Evolutionary conservation across 1,140 invertebrate genomes (phyloP), one percentile per base, ranked within the genome.

Genomic region (Nephila pilipes): DNA sequence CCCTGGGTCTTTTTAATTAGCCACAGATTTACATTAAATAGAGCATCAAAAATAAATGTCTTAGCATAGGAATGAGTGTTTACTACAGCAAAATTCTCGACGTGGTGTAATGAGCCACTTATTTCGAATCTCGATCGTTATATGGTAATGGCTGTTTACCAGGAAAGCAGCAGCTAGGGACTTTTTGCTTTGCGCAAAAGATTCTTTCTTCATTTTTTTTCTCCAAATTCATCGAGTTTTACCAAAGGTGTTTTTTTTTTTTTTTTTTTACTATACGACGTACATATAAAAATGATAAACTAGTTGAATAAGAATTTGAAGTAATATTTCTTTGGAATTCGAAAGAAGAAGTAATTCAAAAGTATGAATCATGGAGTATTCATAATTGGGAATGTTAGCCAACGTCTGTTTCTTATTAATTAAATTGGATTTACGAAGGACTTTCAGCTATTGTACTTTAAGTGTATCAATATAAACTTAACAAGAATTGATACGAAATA

Each of bases 11-110:
- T 85, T 92, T 92, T 92, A 92, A 92, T 92, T 92, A 92, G 90
- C 81, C 90, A 18, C 81, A 92, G 90, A 85, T 92, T 85, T 92
- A 36, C 80, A 65, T 85, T 92, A 85, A 92, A 92, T 92, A 58
- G 81, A 65, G 80, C 90, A 85, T 92, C 80, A 85, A 92, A 55
- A 85, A 92, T 85, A 92, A 92, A 92, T 69, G 87, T 22, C 69
- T 36, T 55, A 29, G 36, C 55, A 16, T 1, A 25, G 57, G 54
- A 65, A 63, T 69, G 89, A 81, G 79, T 46, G 46, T 46, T 46
- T 46, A 10, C 46, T 1, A 22, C 20, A 10, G 58, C 14, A 85
- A 92, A 63, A 25, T 92, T 92, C 80, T 46, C 63, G 58, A 55
- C 55, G 46, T 46, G 87, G 63, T 75, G 58, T 85, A 92, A 92